Conservation (phyloP, 2,113 vertebrate genomes). For the Ptilonorhynchus violaceus region DNA sequence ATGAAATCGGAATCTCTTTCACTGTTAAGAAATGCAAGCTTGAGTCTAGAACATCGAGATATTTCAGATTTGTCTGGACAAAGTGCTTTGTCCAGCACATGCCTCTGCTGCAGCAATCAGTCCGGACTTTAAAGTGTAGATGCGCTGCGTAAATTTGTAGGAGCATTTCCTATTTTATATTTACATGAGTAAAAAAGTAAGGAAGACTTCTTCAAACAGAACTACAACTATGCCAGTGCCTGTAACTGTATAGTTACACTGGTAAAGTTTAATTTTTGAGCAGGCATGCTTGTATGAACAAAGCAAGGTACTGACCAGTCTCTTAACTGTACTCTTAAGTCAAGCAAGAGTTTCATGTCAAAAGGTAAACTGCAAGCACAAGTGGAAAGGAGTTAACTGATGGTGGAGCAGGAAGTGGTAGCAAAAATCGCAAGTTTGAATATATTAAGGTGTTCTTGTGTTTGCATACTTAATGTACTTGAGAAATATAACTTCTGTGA, state of each 20-base stretch:
- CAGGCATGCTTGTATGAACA: background rate
- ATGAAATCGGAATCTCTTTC: background rate
- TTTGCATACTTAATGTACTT: background rate
- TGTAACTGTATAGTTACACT: background rate
- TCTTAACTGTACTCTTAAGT: background rate
- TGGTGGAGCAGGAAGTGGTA: background rate
- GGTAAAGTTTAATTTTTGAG: background rate
- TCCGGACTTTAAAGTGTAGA: background rate
- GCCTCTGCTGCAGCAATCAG: background rate
- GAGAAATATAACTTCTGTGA: background rate
- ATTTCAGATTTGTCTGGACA: background rate
- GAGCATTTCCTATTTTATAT: rapidly evolving
- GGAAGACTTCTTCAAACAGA: background rate
- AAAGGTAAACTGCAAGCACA: background rate
- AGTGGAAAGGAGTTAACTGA: background rate
- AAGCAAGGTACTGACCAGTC: background rate
- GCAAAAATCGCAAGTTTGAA: background rate
- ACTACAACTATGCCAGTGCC: background rate
- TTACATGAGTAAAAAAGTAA: background rate
- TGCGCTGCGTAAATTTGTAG: background rate
- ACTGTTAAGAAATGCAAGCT: background rate
- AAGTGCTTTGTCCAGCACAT: background rate
- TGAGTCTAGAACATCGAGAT: background rate
- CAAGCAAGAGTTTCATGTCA: background rate
- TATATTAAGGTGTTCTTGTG: background rate